Base-by-base conservation (phyloP, 2,797 vertebrate genomes). In the Enoplosus armatus region DNA sequence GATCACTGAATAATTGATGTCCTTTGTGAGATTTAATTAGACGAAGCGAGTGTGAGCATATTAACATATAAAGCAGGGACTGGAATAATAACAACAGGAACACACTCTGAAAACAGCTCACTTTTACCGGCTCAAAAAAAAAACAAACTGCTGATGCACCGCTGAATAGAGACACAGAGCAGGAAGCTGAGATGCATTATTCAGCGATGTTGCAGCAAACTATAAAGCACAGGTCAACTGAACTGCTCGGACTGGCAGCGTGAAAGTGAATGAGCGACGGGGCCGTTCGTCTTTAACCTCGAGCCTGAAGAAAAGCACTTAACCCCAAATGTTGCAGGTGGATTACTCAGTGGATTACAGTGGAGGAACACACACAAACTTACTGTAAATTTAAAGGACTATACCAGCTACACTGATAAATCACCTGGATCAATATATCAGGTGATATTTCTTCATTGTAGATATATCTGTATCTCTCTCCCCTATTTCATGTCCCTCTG, bases 101-200 rank as follows among this genome's bases (percentile, higher is more conserved):
- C 55, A 22, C 48, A 37, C 39, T 73, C 22, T 66, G 54, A 54
- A 80, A n/a, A 16, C 62, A 31, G 50, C 53, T 59, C 70, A 55
- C 26, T 20, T 72, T 53, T 50, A 51, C 11, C 26, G 31, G 55
- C 62, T 33, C 14, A 53, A 12, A 61, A 26, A 18, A 9, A 58
- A 35, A 22, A 7, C 75, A 83, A 87, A 60, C 2, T 81, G 86
- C 83, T 89, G 87, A 91, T 73, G 83, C 77, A 45, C 35, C 14
- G 2, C 33, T 43, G 72, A 66, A 73, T 27, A 31, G 50, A 85
- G 75, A 83, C 54, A 37, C 43, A 0, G 68, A 69, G 60, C 69
- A 77, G 78, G 83, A 79, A 35, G 77, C 33, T 3, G 59, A 26
- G 65, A 86, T 90, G 77, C 80, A 90, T 89, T 84, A 89, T 91